Evolutionary conservation across 2,888 invertebrate genomes (phyloP).

Genomic region (Dromius quadrimaculatus): DNA sequence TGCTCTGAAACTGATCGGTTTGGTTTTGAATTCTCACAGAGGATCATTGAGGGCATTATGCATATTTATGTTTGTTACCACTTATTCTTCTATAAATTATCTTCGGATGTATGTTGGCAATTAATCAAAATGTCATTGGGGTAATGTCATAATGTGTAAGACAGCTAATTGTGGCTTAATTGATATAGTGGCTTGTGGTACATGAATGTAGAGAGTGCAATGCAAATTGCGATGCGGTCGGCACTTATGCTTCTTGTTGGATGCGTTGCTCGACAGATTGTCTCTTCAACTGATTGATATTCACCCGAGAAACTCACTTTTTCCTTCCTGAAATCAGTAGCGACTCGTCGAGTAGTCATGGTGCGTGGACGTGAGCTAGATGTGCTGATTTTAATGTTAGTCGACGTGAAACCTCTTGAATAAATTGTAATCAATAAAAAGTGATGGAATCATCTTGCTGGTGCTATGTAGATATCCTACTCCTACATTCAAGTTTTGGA

Average conservation of each 20-base stretch:
- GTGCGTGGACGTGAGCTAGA: no score
- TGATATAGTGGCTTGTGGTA: conserved; percentile 1
- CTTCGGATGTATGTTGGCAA: neutral
- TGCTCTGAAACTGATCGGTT: no score
- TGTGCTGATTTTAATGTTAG: no score
- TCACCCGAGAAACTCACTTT: neutral
- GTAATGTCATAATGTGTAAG: conserved; percentile 35
- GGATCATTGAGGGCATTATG: conserved; percentile 1
- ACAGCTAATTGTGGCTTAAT: conserved; percentile 26
- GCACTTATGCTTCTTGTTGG: neutral
- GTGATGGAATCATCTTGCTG: no score
- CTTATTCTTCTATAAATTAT: conserved; percentile 24
- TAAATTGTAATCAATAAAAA: no score
- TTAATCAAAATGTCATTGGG: conserved; percentile 31
- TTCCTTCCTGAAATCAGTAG: no score
- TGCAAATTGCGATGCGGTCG: conserved; percentile 4
- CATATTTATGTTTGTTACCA: conserved; percentile 24
- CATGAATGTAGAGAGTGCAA: conserved; percentile 3
- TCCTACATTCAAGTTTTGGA: no score
- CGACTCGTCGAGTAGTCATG: no score
- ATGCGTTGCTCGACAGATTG: neutral
- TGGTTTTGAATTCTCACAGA: neutral
- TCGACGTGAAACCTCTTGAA: no score
- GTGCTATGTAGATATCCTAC: no score
- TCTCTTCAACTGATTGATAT: neutral